Evolutionary conservation across 2,888 invertebrate species (phyloP), one percentile per base, ranked within the genome.

Genomic region (Dichetophora obliterata): DNA sequence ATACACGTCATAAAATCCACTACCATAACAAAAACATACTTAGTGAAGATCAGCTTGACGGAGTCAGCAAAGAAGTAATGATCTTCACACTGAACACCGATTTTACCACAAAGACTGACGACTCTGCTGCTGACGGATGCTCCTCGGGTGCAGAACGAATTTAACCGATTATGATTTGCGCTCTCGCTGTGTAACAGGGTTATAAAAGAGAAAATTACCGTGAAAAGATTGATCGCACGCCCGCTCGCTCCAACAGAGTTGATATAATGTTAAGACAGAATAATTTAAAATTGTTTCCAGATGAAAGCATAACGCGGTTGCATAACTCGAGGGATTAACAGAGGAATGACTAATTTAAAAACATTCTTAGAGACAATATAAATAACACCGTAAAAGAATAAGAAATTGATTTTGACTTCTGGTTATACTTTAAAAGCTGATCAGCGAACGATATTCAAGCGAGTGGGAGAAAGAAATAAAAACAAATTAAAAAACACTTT

Each of bases 61-160:
- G 16, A 31, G 19, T 19, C 31, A 31, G 31, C 31, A 5, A 31
- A 31, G 31, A 31, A 31, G 31, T 31, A 31, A 5, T 31, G 37
- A 65, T 31, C 65, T 34, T 66, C 43, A 66, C 34, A 22, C 66
- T 48, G 48, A n/a, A 14, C 22, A 66, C 34, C 9, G 66, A 4
- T 24, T 11, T 4, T 43, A 14, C 27, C 66, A 11, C 3, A 5
- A 61, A 61, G 31, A 61, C 22, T 24, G 61, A 16, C 27, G 61
- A 22, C 19, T n/a, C n/a, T 65, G 19, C 43, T 43, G 43, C 43
- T 43, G 43, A 43, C 24, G 16, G 24, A 27, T 59, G 22, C 59
- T 31, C 43, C 59, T 52, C 48, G 34, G 57, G 43, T 52, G 61
- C 59, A 61, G 52, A 74, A 65, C 74, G 31, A 74, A 74, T 74